These are phyloP conservation scores for Drosophila kepulauana DNA, from an alignment of 1,140 invertebrate species.

Conservation along the genomic window DNA sequence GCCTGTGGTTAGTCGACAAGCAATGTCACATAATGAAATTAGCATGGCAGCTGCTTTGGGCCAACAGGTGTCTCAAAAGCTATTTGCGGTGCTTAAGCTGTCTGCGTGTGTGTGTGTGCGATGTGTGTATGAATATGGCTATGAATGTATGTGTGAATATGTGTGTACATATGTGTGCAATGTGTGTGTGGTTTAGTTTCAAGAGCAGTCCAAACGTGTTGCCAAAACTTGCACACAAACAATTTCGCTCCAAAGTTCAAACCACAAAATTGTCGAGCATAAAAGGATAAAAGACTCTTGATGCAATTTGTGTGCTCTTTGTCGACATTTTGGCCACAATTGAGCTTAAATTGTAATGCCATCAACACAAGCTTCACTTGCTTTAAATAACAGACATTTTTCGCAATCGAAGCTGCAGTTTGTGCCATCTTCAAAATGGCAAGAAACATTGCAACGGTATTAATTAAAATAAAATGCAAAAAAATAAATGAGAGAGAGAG, in stretches of 20 bases:
- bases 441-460: slow-evolving; percentile 11
- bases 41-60: slow-evolving; percentile 44
- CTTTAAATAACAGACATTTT: neutral
- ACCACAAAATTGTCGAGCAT: slow-evolving; percentile 7
- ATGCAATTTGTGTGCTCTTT: neutral
- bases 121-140: neutral
- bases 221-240: slow-evolving; percentile 55
- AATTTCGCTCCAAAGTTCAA: neutral
- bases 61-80: slow-evolving; percentile 59
- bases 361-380: slow-evolving; percentile 7
- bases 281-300: neutral
- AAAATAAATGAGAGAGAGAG: slow-evolving; percentile 1
- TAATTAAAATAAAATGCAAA: slow-evolving; percentile 27
- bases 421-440: neutral
- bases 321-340: neutral
- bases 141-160: neutral
- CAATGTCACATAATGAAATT: slow-evolving; percentile 69
- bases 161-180: neutral
- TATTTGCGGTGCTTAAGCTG: slow-evolving; percentile 50
- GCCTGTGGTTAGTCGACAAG: slow-evolving; percentile 53
- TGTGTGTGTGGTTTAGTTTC: slow-evolving; percentile 2
- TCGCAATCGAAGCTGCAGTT: neutral
- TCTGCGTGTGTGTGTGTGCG: slow-evolving; percentile 11
- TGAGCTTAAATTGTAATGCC: slow-evolving; percentile 12
- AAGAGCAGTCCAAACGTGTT: slow-evolving; percentile 9